Conservation (phyloP, 2,113 vertebrate genomes). For the Tachycineta bicolor region DNA sequence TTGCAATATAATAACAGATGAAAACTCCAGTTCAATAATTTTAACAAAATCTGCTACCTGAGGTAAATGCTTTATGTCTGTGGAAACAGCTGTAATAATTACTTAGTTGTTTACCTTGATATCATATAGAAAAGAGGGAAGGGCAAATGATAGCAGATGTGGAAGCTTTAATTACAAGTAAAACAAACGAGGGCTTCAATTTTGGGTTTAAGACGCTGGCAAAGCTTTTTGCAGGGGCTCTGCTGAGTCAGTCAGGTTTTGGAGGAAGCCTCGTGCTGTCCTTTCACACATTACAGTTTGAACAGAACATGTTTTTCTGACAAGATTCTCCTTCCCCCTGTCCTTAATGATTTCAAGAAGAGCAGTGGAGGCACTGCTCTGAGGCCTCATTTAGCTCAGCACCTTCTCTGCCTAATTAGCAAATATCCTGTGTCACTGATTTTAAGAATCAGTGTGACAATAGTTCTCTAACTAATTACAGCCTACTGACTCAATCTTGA, state of each 20-base stretch:
- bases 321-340: neutral
- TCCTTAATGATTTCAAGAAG: neutral
- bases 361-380: neutral
- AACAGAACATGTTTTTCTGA: neutral
- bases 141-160: neutral
- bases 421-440: neutral
- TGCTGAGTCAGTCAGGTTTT: neutral
- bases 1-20: neutral
- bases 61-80: neutral
- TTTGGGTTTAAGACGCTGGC: neutral
- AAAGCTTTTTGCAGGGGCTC: neutral
- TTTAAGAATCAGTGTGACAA: neutral
- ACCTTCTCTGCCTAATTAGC: conserved; percentile 8
- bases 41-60: neutral
- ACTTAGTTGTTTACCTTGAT: neutral
- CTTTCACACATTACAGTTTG: neutral
- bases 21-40: neutral
- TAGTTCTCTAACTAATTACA: neutral
- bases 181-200: neutral
- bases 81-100: neutral
- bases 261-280: neutral
- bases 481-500: neutral
- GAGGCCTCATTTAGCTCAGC: neutral
- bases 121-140: neutral
- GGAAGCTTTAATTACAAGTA: neutral